Percentiles rank a stretch among this genome's conserved stretches.
Evolutionary conservation across 2,888 invertebrate species (phyloP).

Genomic region (Drosophila niveifrons): DNA sequence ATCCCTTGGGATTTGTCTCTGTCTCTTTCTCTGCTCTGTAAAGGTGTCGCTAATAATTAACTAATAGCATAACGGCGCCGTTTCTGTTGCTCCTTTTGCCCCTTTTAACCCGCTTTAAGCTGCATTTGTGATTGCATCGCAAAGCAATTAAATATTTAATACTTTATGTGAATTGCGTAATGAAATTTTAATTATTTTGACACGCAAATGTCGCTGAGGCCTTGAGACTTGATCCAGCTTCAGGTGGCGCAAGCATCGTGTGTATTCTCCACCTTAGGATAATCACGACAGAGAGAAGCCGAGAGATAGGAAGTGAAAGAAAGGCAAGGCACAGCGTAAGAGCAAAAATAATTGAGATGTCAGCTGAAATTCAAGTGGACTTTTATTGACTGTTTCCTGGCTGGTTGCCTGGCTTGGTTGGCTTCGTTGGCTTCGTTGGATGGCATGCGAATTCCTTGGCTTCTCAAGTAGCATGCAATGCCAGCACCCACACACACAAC

Average conservation of each 20-base stretch:
- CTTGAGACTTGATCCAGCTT: slow-evolving; percentile 34
- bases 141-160: slow-evolving; percentile 62
- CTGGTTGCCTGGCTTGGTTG: slow-evolving; percentile 34
- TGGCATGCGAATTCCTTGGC: slow-evolving; percentile 42
- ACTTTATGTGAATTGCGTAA: slow-evolving; percentile 40
- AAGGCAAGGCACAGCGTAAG: slow-evolving; percentile 48
- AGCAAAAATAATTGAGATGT: slow-evolving; percentile 77
- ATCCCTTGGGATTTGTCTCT: slow-evolving; percentile 35
- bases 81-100: background rate
- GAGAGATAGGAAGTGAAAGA: slow-evolving; percentile 1
- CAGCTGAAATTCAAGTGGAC: slow-evolving; percentile 77
- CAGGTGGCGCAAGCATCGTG: slow-evolving; percentile 29
- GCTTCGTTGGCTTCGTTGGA: background rate
- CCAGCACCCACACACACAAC: slow-evolving; percentile 35
- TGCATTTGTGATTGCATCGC: slow-evolving; percentile 26
- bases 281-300: background rate
- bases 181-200: slow-evolving; percentile 65
- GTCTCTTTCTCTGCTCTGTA: background rate
- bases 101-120: slow-evolving; percentile 11
- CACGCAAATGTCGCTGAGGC: slow-evolving; percentile 36
- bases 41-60: slow-evolving; percentile 57
- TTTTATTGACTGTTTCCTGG: slow-evolving; percentile 76
- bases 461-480: slow-evolving; percentile 55
- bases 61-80: slow-evolving; percentile 34
- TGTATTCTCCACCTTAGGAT: background rate